A percentile compares a stretch with the other conserved stretches of the same genome.
phyloP scores from a whole-genome alignment of 23 tunicate genomes.

The Styela plicata region DNA sequence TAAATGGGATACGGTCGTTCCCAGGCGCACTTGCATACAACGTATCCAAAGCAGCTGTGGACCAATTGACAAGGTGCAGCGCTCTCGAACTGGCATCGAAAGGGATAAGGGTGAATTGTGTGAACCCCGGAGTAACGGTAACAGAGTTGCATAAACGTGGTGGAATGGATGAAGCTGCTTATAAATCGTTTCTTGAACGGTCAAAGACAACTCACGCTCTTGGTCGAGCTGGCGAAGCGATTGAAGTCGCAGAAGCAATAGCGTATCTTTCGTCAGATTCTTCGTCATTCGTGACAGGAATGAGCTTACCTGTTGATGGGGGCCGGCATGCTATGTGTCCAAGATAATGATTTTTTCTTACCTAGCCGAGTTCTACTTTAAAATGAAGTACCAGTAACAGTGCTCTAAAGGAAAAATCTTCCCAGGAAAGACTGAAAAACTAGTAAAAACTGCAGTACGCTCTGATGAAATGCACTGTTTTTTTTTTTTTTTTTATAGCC shows the following conservation, averaged over 20 bases:
- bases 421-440: too few species aligned
- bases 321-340: slow-evolving; percentile 78
- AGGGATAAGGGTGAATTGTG: not conserved
- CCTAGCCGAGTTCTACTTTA: too few species aligned
- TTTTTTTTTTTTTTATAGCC: too few species aligned
- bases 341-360: too few species aligned
- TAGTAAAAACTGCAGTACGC: too few species aligned
- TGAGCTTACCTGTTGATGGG: slow-evolving; percentile 53
- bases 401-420: too few species aligned
- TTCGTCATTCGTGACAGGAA: slow-evolving; percentile 60
- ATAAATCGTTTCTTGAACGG: slow-evolving; percentile 46
- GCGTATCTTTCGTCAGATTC: slow-evolving; percentile 61
- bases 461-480: too few species aligned
- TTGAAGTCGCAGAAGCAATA: slow-evolving; percentile 53
- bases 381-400: too few species aligned
- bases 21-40: slow-evolving; percentile 52
- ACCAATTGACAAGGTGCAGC: slow-evolving; percentile 52
- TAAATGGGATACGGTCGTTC: slow-evolving; percentile 43
- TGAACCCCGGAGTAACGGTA: slow-evolving; percentile 44
- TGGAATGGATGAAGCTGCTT: slow-evolving; percentile 46
- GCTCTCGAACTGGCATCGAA: slow-evolving; percentile 28
- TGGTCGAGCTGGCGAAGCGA: slow-evolving; percentile 57
- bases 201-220: slow-evolving; percentile 52
- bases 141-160: slow-evolving; percentile 64
- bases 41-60: slow-evolving; percentile 64